These are phyloP conservation scores for Delia radicum DNA, from an alignment of 1,140 invertebrate species.

Conservation along the genomic window DNA sequence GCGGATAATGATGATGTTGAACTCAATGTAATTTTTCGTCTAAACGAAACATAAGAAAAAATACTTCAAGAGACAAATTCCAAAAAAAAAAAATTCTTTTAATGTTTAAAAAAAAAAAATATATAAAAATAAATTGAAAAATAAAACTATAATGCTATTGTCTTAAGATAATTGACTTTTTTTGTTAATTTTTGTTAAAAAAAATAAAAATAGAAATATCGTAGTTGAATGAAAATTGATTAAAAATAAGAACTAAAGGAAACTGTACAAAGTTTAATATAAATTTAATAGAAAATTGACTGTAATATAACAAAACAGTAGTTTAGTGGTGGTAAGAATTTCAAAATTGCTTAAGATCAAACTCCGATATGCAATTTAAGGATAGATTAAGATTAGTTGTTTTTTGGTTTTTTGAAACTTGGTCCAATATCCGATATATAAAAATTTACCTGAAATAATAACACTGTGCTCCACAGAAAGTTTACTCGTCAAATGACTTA, in stretches of 20 bases:
- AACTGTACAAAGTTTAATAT: neutral
- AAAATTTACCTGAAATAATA: no score
- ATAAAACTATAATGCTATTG: neutral
- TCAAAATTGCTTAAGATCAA: no score
- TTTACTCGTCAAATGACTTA: no score
- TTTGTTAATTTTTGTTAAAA: neutral
- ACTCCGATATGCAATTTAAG: no score
- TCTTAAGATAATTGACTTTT: neutral
- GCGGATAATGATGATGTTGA: neutral
- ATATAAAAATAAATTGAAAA: neutral
- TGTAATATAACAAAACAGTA: no score
- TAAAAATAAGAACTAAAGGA: neutral
- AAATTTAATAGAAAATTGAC: neutral
- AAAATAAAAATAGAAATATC: no score
- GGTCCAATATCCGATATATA: no score
- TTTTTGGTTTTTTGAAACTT: no score
- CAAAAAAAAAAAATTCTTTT: neutral
- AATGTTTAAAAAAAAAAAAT: neutral
- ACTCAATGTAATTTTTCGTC: neutral
- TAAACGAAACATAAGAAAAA: neutral
- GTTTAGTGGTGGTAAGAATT: no score
- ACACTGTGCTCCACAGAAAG: no score
- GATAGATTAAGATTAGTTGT: no score
- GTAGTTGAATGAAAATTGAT: neutral
- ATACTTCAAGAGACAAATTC: neutral